Base-by-base conservation (phyloP, 2,113 vertebrate genomes). In the Mola mola region DNA sequence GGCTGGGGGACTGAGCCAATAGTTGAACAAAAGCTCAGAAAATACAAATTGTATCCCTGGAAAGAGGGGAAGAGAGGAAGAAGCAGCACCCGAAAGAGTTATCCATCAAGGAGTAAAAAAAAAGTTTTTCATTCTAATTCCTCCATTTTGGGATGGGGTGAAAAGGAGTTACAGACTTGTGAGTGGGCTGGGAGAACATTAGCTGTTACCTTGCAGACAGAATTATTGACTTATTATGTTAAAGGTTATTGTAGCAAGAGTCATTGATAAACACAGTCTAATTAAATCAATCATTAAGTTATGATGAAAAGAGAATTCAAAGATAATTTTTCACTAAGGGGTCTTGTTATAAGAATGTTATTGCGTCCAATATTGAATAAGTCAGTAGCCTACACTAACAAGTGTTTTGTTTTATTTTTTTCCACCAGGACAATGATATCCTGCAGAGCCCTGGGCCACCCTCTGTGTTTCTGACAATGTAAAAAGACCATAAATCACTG, bases 141-240 rank as follows among this genome's bases (percentile, higher is more conserved):
- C 7, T 3, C 3, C 31, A 10, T 1, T 70, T 44, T 64, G 42
- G 62, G 63, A 59, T 16, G 7, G 24, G 28, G 20, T 15, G 43
- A 73, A n/a, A 66, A 70, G 51, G 47, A 60, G 57, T 49, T 64
- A 53, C 29, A 69, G 66, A n/a, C n/a, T n/a, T n/a, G n/a, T n/a
- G n/a, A n/a, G n/a, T n/a, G n/a, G n/a, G n/a, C n/a, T n/a, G n/a
- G n/a, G n/a, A n/a, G n/a, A n/a, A n/a, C n/a, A n/a, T n/a, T n/a
- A n/a, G n/a, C n/a, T n/a, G n/a, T n/a, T n/a, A n/a, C n/a, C n/a
- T n/a, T n/a, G n/a, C n/a, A n/a, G n/a, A n/a, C n/a, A n/a, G n/a
- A n/a, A n/a, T n/a, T n/a, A n/a, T n/a, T n/a, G n/a, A n/a, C n/a
- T n/a, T n/a, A n/a, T n/a, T n/a, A n/a, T n/a, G n/a, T n/a, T n/a